Base-by-base conservation (phyloP, 2,888 invertebrate genomes). In the Entomobrya multifasciata region DNA sequence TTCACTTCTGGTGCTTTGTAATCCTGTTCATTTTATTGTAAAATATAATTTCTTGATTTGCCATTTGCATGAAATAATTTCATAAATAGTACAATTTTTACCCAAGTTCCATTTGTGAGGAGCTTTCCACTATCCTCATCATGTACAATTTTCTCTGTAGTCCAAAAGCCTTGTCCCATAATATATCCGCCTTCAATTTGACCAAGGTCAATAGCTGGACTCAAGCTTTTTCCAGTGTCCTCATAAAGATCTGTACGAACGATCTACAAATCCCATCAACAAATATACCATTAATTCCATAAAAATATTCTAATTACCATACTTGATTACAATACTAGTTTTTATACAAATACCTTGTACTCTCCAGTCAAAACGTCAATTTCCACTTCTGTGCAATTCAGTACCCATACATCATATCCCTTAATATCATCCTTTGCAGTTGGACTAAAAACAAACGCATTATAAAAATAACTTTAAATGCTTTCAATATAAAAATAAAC, bases 1-100 rank as follows among this genome's bases (percentile, higher is more conserved):
- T 88, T 96, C 0, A 95, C 94, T 0, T 96, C 96, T 0, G 96
- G 96, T 1, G 95, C 94, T 91, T 96, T 96, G 91, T 96, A 96
- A 74, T 94, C 95, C 93, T 93, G 94, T 15, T n/a, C n/a, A 92
- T 92, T 3, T 4, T 36, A 36, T 36, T 36, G 4, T 36, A 36
- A 8, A 17, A 27, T 74, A n/a, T 22, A 74, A 74, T 27, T n/a
- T n/a, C n/a, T n/a, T 10, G 2, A 52, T 11, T 8, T 11, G 30
- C 27, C n/a, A 36, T 67, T 8, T 8, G 8, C 52, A 62, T 30
- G 57, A 17, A 25, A 60, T n/a, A 52, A 20, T 10, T n/a, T 41
- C n/a, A n/a, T n/a, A n/a, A 6, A 8, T 6, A 36, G 8, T 4
- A 8, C 4, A 6, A 36, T 36, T 36, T 6, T 36, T 80, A 92